A percentile compares a stretch with the other conserved stretches of the same genome.
phyloP scores from a whole-genome alignment of 2,113 vertebrate species.

The Sapayoa aenigma region DNA sequence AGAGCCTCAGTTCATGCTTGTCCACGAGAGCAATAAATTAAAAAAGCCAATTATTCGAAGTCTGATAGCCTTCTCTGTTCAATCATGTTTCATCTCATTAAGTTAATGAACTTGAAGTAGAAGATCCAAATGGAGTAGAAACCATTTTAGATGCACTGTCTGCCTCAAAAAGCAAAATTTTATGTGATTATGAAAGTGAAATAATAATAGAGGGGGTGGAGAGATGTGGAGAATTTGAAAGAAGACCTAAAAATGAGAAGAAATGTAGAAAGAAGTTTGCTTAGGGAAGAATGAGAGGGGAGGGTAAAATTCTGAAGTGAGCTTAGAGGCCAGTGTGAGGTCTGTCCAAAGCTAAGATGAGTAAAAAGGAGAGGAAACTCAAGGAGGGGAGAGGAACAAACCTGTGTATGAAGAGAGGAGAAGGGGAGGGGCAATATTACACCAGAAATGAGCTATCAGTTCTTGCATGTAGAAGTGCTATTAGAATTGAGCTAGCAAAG shows the following conservation, averaged over 20 bases:
- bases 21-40: slow-evolving; percentile 27
- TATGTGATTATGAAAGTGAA: background rate
- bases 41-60: slow-evolving; percentile 53
- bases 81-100: slow-evolving; percentile 31
- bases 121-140: background rate
- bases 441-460: background rate
- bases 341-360: background rate
- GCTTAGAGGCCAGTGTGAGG: background rate
- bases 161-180: background rate
- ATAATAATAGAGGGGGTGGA: background rate
- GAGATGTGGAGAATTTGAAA: background rate
- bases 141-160: background rate
- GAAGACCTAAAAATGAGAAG: background rate
- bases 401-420: background rate
- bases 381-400: background rate
- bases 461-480: background rate
- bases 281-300: background rate
- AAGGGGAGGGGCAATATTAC: background rate
- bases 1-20: background rate
- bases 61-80: background rate
- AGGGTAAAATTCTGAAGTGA: background rate
- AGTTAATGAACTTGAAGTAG: slow-evolving; percentile 45
- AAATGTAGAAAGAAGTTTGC: background rate
- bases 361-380: background rate
- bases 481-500: background rate